Evolutionary conservation across 2,888 invertebrate genomes (phyloP).

Genomic region (Axea sp.): DNA sequence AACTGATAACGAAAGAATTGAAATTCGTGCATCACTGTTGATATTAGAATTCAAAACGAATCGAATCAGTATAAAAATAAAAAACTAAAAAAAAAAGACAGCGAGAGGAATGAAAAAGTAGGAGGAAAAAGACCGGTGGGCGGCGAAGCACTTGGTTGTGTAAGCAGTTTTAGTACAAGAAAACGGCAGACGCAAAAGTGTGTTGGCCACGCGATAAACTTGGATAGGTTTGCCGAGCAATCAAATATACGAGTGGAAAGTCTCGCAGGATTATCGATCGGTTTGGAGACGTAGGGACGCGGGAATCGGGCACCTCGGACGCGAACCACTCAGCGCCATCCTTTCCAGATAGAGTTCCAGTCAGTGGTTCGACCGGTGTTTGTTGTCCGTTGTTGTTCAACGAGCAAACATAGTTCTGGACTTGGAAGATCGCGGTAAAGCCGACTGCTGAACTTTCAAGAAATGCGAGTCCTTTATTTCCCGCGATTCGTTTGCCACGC

Average conservation of each 20-base stretch:
- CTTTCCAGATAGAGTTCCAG: conserved; percentile 64
- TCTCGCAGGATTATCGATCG: conserved; percentile 75
- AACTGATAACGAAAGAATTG: too few species aligned
- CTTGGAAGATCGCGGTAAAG: conserved; percentile 62
- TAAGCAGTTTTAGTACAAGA: conserved; percentile 62
- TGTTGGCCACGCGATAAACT: conserved; percentile 74
- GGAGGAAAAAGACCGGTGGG: conserved; percentile 13
- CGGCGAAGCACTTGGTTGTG: conserved; percentile 28
- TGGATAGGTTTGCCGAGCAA: conserved; percentile 78
- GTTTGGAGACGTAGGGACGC: conserved; percentile 63
- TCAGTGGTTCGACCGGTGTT: conserved; percentile 70
- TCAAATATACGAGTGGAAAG: conserved; percentile 78
- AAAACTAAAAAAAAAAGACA: neutral
- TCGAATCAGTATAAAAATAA: conserved; percentile 41
- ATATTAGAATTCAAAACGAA: too few species aligned
- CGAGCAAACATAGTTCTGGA: conserved; percentile 74
- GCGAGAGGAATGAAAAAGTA: neutral
- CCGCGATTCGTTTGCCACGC: conserved; percentile 61
- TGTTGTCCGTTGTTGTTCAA: conserved; percentile 74
- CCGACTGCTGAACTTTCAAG: conserved; percentile 67
- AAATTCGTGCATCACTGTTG: too few species aligned
- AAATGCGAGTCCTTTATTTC: conserved; percentile 72
- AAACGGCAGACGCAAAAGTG: conserved; percentile 62
- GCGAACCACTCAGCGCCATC: conserved; percentile 69
- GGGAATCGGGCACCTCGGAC: conserved; percentile 58